These are phyloP conservation scores for Cyclophora punctaria DNA, from an alignment of 2,888 invertebrate genomes.

Conservation along the genomic window DNA sequence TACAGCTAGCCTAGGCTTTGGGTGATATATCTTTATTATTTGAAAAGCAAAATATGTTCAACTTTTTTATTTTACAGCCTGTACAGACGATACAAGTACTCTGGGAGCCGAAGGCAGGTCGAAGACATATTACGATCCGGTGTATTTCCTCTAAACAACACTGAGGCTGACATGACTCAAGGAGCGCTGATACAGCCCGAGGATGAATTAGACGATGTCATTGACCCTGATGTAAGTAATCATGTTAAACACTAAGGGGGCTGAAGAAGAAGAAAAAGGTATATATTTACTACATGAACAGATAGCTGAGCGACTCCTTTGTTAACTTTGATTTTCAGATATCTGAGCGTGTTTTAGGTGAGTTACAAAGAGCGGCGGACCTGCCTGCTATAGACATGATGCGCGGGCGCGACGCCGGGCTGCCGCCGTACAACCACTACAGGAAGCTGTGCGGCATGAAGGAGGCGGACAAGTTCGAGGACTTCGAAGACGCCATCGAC, in stretches of 20 bases:
- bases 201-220: conserved; percentile 27
- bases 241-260: background rate
- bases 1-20: background rate
- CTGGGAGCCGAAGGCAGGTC: conserved; percentile 25
- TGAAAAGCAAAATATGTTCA: background rate
- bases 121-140: conserved; percentile 32
- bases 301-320: background rate
- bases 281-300: background rate
- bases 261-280: background rate
- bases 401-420: conserved; percentile 82
- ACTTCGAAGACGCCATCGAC: conserved; percentile 81
- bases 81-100: conserved; percentile 28
- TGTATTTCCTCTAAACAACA: conserved; percentile 31
- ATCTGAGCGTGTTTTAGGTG: conserved; percentile 24
- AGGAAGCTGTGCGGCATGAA: conserved; percentile 86
- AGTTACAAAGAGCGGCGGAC: conserved; percentile 22
- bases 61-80: conserved; percentile 18
- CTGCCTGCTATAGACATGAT: conserved; percentile 34
- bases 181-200: conserved; percentile 34
- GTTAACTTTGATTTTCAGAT: conserved; percentile 17
- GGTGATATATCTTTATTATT: background rate
- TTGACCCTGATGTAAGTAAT: conserved; percentile 35
- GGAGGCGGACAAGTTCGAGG: conserved; percentile 80
- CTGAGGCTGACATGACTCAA: conserved; percentile 35
- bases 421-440: conserved; percentile 91